A percentile compares a stretch with the other conserved stretches of the same genome.
phyloP scores from a whole-genome alignment of 2,797 vertebrate species.

The Microctenopoma lineatum region DNA sequence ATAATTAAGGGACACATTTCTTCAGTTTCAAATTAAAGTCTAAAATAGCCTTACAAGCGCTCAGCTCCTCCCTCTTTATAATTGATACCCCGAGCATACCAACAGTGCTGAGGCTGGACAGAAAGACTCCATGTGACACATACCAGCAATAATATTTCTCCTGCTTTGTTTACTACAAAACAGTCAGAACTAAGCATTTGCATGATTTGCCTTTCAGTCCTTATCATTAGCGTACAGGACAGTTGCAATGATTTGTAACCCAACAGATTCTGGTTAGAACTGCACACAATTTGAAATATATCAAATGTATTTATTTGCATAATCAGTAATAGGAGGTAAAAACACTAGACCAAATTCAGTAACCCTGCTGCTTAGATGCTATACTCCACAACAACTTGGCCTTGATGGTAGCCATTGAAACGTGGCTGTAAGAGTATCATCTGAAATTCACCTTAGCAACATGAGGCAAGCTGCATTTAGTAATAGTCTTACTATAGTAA shows the following conservation, averaged over 20 bases:
- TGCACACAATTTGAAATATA: conserved; percentile 3
- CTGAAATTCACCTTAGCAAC: conserved; percentile 2
- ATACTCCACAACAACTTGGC: background rate
- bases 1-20: conserved; percentile 4
- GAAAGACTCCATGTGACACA: conserved; percentile 2
- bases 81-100: conserved; percentile 40
- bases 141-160: background rate
- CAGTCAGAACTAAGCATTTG: conserved; percentile 13
- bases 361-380: conserved; percentile 3
- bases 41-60: conserved; percentile 48
- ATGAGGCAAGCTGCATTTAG: background rate
- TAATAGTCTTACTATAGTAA: conserved; percentile 11
- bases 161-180: conserved; percentile 16
- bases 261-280: background rate
- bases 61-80: conserved; percentile 52
- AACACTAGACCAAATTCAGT: background rate
- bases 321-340: background rate
- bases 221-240: background rate
- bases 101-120: conserved; percentile 22
- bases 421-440: conserved; percentile 5
- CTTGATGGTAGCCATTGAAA: conserved; percentile 5
- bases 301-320: conserved; percentile 25
- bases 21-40: conserved; percentile 44
- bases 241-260: conserved; percentile 13
- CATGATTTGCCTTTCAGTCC: conserved; percentile 2